Percentiles rank a stretch among this genome's conserved stretches.
Conservation (phyloP, 2,113 vertebrate genomes). For the Tupaia tana region DNA sequence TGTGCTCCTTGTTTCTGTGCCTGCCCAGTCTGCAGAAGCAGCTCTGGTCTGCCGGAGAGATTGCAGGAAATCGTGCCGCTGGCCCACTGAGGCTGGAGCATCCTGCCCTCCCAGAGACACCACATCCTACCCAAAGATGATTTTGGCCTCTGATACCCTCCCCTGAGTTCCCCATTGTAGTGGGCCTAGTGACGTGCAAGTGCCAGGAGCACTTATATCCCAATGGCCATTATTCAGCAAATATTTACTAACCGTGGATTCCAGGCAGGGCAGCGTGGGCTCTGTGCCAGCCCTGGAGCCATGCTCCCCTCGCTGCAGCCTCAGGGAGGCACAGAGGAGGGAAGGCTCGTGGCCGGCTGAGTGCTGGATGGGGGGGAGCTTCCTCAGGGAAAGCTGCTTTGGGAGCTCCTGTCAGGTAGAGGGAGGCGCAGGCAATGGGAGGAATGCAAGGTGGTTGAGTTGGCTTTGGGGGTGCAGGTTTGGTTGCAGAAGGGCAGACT, state of each 20-base stretch:
- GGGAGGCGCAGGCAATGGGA: neutral
- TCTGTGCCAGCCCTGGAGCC: neutral
- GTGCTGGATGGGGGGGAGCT: too few relatives aligned
- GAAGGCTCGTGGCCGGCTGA: neutral
- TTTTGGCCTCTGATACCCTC: neutral
- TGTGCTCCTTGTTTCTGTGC: neutral
- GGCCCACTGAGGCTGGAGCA: neutral
- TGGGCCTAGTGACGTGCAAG: neutral
- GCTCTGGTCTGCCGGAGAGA: neutral
- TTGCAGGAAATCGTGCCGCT: neutral
- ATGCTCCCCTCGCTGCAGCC: neutral
- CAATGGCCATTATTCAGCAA: neutral
- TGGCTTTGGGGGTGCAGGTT: neutral
- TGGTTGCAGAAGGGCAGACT: neutral
- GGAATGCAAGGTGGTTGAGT: neutral
- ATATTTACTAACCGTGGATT: neutral
- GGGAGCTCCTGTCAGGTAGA: neutral
- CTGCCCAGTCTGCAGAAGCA: neutral
- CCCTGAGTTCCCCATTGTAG: neutral
- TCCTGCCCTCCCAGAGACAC: neutral
- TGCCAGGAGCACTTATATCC: neutral
- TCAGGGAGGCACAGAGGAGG: neutral
- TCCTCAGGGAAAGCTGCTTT: neutral
- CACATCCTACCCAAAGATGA: neutral
- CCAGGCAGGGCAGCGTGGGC: neutral